Evolutionary conservation across 2,797 vertebrate species (phyloP), one percentile per base, ranked within the genome.

Genomic region (Oophaga sylvatica): DNA sequence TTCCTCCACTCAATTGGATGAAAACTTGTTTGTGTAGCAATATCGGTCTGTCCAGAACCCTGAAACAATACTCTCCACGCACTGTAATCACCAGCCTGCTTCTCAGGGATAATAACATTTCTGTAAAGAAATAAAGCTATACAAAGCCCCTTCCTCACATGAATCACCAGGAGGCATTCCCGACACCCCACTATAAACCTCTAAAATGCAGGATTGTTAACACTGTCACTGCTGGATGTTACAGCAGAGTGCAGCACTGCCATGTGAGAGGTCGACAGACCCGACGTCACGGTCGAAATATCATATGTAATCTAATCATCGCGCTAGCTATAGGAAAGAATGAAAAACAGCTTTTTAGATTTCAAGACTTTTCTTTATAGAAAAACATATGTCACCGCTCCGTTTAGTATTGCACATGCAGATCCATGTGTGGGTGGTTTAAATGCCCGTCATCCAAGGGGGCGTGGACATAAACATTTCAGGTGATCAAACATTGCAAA

Each of bases 11-110:
- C 97, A 97, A 97, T 97, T 97, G 97, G 97, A 96, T 97, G 97
- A 97, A 96, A 97, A 98, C 97, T 97, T 98, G 97, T 98, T 97
- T 97, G 96, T 96, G 96, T 97, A 97, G 97, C 97, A 96, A 96
- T 97, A 99, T 96, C 94, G 96, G 97, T 96, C 95, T 94, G 96
- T 93, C 95, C 96, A 95, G 97, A 95, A 96, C 94, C 95, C 93
- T 95, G 95, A 96, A 97, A 97, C 95, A 91, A 94, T 95, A 93
- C 84, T 90, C 93, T 92, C 92, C 95, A 94, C 94, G 94, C 92
- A 91, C 93, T 94, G 95, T 94, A 95, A 97, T 97, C 96, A 97
- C 79, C 79, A 97, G 95, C 96, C 94, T 94, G 96, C 94, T 97
- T 97, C 95, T 97, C 95, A 96, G 95, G 96, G 96, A 97, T 97